A percentile compares a stretch with the other conserved stretches of the same genome.
These are phyloP conservation scores for Dromiciops gliroides DNA, from an alignment of 2,113 vertebrate species.

Conservation along the genomic window DNA sequence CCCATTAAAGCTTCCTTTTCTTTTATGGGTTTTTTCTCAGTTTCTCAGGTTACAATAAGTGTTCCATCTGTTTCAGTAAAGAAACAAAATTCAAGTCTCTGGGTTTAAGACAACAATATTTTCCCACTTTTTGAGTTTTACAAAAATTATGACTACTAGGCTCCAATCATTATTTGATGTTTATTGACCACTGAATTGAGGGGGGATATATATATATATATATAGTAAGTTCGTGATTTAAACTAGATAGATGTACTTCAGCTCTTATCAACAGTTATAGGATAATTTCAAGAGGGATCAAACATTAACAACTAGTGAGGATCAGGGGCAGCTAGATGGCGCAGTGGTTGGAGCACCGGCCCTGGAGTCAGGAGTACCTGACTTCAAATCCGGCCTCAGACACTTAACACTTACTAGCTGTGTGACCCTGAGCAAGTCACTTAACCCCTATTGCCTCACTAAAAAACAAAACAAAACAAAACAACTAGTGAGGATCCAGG, in stretches of 20 bases:
- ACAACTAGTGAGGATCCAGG: no score
- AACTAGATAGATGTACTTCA: neutral
- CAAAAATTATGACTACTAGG: neutral
- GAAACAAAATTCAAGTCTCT: constrained; percentile 23
- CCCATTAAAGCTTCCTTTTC: neutral
- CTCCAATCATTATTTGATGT: constrained; percentile 25
- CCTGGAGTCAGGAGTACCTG: no score
- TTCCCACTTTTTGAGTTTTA: constrained; percentile 31
- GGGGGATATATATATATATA: neutral
- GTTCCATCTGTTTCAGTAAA: neutral
- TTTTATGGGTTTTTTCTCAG: neutral
- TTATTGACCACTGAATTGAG: constrained; percentile 27
- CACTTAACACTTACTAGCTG: no score
- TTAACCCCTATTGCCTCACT: no score
- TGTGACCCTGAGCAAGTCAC: no score
- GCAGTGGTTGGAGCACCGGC: no score
- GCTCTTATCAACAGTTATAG: neutral
- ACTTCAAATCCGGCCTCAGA: no score
- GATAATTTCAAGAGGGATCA: neutral
- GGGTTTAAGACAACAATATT: neutral
- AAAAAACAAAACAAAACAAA: no score
- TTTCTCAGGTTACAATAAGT: neutral
- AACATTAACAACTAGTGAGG: neutral
- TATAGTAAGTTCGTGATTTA: constrained; percentile 8
- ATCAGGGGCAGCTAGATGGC: neutral